A percentile compares a stretch with the other conserved stretches of the same genome.
These are phyloP conservation scores for Zaprionus inermis DNA, from an alignment of 1,140 invertebrate genomes.

Conservation along the genomic window DNA sequence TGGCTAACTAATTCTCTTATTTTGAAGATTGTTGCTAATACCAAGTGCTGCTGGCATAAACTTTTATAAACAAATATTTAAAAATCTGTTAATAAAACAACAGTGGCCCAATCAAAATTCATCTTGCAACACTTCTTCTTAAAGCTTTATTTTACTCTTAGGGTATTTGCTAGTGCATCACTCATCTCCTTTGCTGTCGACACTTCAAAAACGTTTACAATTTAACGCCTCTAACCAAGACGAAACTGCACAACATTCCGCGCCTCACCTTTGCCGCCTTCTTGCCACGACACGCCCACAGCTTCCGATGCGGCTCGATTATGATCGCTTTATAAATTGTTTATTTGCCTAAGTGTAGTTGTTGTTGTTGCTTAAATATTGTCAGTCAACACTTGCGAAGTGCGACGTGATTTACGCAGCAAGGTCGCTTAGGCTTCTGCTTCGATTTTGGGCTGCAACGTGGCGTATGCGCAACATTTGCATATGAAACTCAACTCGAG, in stretches of 20 bases:
- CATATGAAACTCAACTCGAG: slow-evolving; percentile 23
- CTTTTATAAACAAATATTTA: no score
- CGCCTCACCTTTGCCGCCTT: slow-evolving; percentile 19
- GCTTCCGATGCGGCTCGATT: slow-evolving; percentile 18
- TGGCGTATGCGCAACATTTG: slow-evolving; percentile 47
- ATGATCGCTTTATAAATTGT: slow-evolving; percentile 32
- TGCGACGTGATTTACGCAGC: slow-evolving; percentile 60
- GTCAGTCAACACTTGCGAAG: slow-evolving; percentile 64
- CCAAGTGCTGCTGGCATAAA: no score
- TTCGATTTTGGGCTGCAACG: slow-evolving; percentile 8
- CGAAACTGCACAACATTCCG: slow-evolving; percentile 14
- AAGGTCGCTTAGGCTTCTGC: not conserved
- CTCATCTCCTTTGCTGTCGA: not conserved
- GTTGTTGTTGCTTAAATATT: slow-evolving; percentile 55
- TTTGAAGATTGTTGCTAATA: no score
- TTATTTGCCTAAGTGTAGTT: not conserved
- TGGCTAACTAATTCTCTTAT: no score
- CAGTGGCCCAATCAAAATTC: no score
- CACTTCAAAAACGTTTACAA: slow-evolving; percentile 19
- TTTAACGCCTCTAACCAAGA: slow-evolving; percentile 42
- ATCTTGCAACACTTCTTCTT: no score
- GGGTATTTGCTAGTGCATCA: not conserved
- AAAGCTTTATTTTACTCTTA: not conserved
- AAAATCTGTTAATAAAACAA: no score
- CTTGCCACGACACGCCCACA: slow-evolving; percentile 57